phyloP scores from a whole-genome alignment of 2,113 vertebrate genomes.

The Vulpes lagopus region DNA sequence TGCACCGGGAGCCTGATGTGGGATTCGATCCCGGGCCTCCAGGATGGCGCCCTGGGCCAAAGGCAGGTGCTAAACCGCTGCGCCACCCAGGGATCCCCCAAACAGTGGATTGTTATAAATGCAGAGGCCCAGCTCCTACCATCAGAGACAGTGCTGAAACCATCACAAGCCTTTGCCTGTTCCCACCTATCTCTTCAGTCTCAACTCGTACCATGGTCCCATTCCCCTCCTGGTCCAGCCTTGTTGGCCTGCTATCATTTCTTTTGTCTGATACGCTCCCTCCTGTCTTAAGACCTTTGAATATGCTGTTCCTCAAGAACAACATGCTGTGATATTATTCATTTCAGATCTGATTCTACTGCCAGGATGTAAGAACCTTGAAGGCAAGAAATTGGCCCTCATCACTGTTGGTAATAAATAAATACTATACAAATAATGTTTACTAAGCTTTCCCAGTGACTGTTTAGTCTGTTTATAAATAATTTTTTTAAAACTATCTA shows the following conservation, averaged over 20 bases:
- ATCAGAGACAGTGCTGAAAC: not conserved
- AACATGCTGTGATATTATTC: not conserved
- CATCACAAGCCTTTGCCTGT: not conserved
- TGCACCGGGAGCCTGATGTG: too few relatives aligned
- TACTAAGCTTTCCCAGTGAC: not conserved
- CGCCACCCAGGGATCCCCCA: too few relatives aligned
- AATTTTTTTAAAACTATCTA: not conserved
- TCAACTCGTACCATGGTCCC: not conserved
- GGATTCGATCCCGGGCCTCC: too few relatives aligned
- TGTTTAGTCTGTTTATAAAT: not conserved
- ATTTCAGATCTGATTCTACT: not conserved
- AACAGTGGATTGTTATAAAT: not conserved
- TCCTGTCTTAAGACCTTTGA: not conserved
- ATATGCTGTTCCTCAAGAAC: not conserved
- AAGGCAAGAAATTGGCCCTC: not conserved
- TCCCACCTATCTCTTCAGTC: rapidly evolving
- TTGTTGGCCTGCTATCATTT: not conserved
- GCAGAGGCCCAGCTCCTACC: not conserved
- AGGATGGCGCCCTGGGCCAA: too few relatives aligned
- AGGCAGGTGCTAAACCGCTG: too few relatives aligned
- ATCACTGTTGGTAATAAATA: not conserved
- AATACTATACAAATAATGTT: not conserved
- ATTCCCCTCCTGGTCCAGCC: not conserved
- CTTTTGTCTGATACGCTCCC: not conserved
- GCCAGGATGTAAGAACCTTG: not conserved